These are phyloP conservation scores for Monopterus albus DNA, from an alignment of 2,113 vertebrate genomes.

Conservation along the genomic window DNA sequence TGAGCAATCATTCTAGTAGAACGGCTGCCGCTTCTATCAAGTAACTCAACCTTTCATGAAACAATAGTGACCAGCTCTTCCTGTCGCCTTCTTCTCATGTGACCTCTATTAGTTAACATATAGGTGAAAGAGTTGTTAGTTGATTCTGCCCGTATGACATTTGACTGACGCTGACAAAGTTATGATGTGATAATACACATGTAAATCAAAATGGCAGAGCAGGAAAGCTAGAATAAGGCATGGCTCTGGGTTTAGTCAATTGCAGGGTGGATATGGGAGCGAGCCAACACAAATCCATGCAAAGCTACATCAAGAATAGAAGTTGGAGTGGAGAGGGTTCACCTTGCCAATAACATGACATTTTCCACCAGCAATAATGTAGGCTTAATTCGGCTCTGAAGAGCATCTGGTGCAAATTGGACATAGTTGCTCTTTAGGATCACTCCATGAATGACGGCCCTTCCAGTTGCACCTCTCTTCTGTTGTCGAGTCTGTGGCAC, in stretches of 20 bases:
- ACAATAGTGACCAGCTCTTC: conserved; percentile 28
- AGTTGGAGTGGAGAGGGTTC: conserved; percentile 55
- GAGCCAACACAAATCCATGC: conserved; percentile 58
- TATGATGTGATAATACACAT: conserved; percentile 18
- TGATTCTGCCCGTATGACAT: conserved; percentile 33
- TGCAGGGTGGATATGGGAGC: conserved; percentile 62
- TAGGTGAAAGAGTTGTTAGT: conserved; percentile 35
- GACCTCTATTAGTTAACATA: conserved; percentile 37
- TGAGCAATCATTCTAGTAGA: conserved; percentile 58
- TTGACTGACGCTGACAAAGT: conserved; percentile 22
- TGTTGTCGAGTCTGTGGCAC: conserved; percentile 21
- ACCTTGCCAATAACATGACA: conserved; percentile 80
- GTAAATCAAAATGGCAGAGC: conserved; percentile 28
- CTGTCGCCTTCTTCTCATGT: conserved; percentile 38
- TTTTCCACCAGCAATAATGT: conserved; percentile 72
- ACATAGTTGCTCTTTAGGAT: conserved; percentile 71
- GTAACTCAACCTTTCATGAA: conserved; percentile 62
- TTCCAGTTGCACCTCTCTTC: conserved; percentile 54
- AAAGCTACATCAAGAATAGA: conserved; percentile 41
- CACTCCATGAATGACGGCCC: conserved; percentile 49
- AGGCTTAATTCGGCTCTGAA: conserved; percentile 69
- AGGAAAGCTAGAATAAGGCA: conserved; percentile 45
- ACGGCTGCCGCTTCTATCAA: conserved; percentile 64
- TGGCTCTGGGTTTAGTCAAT: conserved; percentile 59
- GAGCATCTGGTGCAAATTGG: conserved; percentile 75